phyloP scores from a whole-genome alignment of 2,797 vertebrate genomes.

The Notolepis coatsorum region DNA sequence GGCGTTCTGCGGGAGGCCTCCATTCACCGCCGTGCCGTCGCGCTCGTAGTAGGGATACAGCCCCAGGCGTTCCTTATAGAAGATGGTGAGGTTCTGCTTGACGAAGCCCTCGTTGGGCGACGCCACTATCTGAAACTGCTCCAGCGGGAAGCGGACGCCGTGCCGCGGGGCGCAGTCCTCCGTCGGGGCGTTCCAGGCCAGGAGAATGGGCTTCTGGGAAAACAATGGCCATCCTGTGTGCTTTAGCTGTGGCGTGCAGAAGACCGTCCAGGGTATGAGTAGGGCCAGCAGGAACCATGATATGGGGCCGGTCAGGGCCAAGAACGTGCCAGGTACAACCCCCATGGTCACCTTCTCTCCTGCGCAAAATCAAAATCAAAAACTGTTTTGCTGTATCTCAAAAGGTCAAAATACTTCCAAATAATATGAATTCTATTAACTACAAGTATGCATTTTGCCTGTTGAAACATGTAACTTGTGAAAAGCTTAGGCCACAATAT shows the following conservation, averaged over 20 bases:
- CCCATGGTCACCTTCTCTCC: conserved; percentile 61
- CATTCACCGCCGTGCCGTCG: conserved; percentile 74
- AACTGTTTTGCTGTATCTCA: conserved; percentile 6
- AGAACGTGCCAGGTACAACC: conserved; percentile 33
- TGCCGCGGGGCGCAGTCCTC: conserved; percentile 91
- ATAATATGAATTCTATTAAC: too few relatives aligned
- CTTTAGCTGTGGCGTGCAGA: conserved; percentile 81
- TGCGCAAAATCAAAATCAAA: conserved; percentile 37
- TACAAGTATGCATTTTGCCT: too few relatives aligned
- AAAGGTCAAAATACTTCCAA: background rate
- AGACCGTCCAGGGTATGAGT: conserved; percentile 65
- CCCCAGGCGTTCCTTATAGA: conserved; percentile 94
- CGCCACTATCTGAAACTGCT: conserved; percentile 89
- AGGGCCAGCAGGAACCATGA: conserved; percentile 71
- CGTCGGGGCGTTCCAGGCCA: conserved; percentile 95
- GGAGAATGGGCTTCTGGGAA: conserved; percentile 88
- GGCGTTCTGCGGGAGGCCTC: conserved; percentile 91
- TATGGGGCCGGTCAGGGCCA: conserved; percentile 47
- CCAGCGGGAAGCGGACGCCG: conserved; percentile 82
- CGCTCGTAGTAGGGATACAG: conserved; percentile 88
- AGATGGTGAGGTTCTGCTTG: conserved; percentile 94
- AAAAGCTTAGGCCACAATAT: too few relatives aligned
- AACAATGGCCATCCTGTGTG: conserved; percentile 88
- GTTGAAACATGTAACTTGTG: too few relatives aligned
- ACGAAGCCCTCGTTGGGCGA: conserved; percentile 95